Conservation (phyloP, 2,113 vertebrate genomes). For the Jacana jacana region DNA sequence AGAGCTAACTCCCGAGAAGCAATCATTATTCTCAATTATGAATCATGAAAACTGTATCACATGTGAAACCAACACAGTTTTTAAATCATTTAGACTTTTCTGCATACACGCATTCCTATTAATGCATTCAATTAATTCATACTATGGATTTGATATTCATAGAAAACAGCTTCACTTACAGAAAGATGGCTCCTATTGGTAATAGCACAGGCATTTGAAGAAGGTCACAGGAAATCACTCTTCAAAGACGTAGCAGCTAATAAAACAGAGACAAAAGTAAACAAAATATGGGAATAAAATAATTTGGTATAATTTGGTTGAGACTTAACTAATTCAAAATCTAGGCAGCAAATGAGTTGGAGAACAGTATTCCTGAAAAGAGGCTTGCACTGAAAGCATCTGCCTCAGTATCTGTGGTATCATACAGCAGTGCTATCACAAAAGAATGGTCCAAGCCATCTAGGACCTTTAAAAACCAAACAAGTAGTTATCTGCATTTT, state of each 20-base stretch:
- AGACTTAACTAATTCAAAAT: background rate
- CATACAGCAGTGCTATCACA: background rate
- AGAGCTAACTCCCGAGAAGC: background rate
- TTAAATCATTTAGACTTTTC: background rate
- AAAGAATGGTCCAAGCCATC: background rate
- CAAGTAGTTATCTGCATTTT: background rate
- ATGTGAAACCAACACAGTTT: background rate
- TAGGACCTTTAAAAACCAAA: background rate
- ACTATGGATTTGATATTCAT: background rate
- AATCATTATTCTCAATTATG: background rate
- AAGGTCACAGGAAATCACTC: background rate
- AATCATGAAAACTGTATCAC: background rate
- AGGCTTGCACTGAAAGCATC: background rate
- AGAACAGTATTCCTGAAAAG: background rate
- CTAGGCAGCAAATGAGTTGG: background rate
- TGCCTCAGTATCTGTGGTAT: background rate
- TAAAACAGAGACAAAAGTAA: background rate
- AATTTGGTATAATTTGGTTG: background rate
- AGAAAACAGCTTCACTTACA: background rate
- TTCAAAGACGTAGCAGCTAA: background rate
- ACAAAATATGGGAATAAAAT: background rate
- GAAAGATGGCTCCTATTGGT: background rate
- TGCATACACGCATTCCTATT: background rate
- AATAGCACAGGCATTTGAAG: conserved; percentile 3
- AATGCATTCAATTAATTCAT: background rate